Evolutionary conservation across 2,888 invertebrate genomes (phyloP).

Genomic region (Nowickia ferox): DNA sequence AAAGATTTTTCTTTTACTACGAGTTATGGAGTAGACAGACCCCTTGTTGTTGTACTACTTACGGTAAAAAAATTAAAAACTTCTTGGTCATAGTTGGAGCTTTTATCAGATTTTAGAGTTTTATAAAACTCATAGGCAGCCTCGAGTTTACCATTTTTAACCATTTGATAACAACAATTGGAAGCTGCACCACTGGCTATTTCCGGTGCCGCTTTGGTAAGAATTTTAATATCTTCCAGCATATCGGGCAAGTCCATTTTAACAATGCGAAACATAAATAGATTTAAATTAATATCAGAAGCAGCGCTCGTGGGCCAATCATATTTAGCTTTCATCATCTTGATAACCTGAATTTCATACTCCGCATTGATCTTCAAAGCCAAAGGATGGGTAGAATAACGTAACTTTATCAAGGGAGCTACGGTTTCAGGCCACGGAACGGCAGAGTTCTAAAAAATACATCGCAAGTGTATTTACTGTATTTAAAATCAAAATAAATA

Average conservation of each 20-base stretch:
- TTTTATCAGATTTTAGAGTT: constrained; percentile 75
- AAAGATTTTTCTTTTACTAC: no score
- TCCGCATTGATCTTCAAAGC: constrained; percentile 81
- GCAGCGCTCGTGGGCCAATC: constrained; percentile 81
- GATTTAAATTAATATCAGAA: constrained; percentile 78
- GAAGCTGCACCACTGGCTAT: constrained; percentile 79
- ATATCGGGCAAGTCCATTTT: constrained; percentile 81
- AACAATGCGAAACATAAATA: constrained; percentile 81
- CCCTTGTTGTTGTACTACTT: constrained; percentile 41
- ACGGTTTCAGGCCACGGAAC: constrained; percentile 82
- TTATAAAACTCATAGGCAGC: constrained; percentile 79
- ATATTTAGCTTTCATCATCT: constrained; percentile 83
- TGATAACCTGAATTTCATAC: constrained; percentile 82
- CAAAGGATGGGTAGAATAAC: constrained; percentile 82
- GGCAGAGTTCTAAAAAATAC: constrained; percentile 77
- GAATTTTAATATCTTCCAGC: constrained; percentile 79
- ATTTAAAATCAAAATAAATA: background rate
- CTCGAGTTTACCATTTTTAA: constrained; percentile 79
- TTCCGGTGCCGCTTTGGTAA: constrained; percentile 80
- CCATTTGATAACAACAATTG: constrained; percentile 81
- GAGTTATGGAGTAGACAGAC: no score
- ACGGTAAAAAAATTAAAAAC: constrained; percentile 77
- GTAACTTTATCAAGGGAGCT: constrained; percentile 78
- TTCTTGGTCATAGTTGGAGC: constrained; percentile 75
- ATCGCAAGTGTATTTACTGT: background rate